Percentiles rank a stretch among this genome's conserved stretches.
These are phyloP conservation scores for Sinocyclocheilus anshuiensis DNA, from an alignment of 2,113 vertebrate genomes.

Conservation along the genomic window DNA sequence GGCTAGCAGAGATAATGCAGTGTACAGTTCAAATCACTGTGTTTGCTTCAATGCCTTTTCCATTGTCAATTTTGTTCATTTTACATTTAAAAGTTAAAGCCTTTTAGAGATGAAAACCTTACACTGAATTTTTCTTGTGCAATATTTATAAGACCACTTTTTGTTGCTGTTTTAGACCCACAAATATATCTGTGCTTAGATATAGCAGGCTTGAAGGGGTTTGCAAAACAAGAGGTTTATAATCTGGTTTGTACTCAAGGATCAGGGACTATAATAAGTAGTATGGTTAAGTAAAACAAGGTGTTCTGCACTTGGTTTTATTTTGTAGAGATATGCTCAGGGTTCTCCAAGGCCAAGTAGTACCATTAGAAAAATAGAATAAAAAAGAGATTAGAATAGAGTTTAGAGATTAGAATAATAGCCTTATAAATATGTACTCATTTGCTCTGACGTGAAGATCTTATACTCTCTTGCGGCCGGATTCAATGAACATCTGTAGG, in stretches of 20 bases:
- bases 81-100: slow-evolving; percentile 9
- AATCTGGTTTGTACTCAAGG: too few species aligned
- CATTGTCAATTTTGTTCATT: background rate
- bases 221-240: too few species aligned
- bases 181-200: too few species aligned
- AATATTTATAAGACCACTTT: slow-evolving; percentile 1
- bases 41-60: slow-evolving; percentile 28
- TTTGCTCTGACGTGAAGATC: background rate
- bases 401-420: background rate
- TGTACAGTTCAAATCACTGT: slow-evolving; percentile 10
- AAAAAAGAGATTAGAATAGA: background rate
- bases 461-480: background rate
- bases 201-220: too few species aligned
- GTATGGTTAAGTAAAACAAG: too few species aligned
- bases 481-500: background rate
- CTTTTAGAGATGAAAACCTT: background rate
- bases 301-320: too few species aligned
- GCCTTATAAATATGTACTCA: background rate
- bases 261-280: too few species aligned
- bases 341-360: too few species aligned
- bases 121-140: background rate
- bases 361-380: too few species aligned
- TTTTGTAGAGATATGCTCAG: too few species aligned
- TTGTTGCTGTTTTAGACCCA: too few species aligned
- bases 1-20: slow-evolving; percentile 13